Base-by-base conservation (phyloP, 2,888 invertebrate species). In the Cataglyphis altisquamis region DNA sequence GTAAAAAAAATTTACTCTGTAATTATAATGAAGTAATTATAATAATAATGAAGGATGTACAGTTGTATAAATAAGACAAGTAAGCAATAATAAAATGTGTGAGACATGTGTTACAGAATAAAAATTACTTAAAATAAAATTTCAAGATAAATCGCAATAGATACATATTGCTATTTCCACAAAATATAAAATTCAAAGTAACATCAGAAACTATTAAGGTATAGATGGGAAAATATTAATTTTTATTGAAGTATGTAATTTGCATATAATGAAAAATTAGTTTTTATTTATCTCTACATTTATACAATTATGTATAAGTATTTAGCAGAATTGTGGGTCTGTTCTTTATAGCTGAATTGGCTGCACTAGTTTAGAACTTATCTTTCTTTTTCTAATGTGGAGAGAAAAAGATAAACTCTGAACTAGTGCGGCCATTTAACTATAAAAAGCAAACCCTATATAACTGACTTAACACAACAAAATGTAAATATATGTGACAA, bases 401-500 rank as follows among this genome's bases (percentile, higher is more conserved):
- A 36, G 2, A 29, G 36, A 36, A 36, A 36, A 36, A 36, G 36
- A 6, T 36, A 36, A 36, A 36, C 6, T 36, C 36, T 36, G 36
- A 36, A 36, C 0, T 36, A 36, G 4, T 32, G 32, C 2, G 2
- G 29, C 36, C 6, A 36, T 36, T 36, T 6, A 32, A 5, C 32
- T 32, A 36, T 36, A 36, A 36, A 36, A 6, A 36, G 6, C 36
- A 36, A 6, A 36, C 0, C 36, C 36, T 29, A 78, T n/a, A 32
- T 45, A 78, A 32, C 18, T 55, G 5, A 48, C 18, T 18, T 18
- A 21, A 21, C 9, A 3, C 4, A 21, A 32, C 0, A 39, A 39
- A 77, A 32, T 29, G 29, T 57, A 78, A 68, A 78, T 70, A 78
- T 57, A 75, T 70, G 12, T 12, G 70, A 78, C 70, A 78, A 78